Percentiles rank a stretch among this genome's conserved stretches.
Conservation (phyloP, 2,888 invertebrate genomes). For the Lasioglossum leucozonium region DNA sequence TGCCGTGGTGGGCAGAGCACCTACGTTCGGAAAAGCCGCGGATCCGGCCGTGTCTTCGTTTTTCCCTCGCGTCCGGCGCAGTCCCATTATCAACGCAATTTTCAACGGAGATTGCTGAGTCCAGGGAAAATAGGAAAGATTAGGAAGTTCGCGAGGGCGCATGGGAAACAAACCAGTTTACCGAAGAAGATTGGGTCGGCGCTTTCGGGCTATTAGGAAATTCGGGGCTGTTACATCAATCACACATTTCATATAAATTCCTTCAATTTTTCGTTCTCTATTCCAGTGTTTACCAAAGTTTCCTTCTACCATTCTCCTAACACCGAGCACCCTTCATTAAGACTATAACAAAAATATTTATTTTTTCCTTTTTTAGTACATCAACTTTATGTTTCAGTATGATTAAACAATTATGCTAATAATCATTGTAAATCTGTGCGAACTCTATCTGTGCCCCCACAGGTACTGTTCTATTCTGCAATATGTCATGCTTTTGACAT, state of each 20-base stretch:
- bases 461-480: too few species aligned
- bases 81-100: slow-evolving; percentile 46
- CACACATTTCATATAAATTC: neutral
- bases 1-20: neutral
- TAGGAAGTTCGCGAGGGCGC: neutral
- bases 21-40: slow-evolving; percentile 27
- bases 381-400: too few species aligned
- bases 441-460: too few species aligned
- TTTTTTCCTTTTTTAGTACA: too few species aligned
- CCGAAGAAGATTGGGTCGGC: neutral
- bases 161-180: slow-evolving; percentile 4
- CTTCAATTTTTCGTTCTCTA: neutral
- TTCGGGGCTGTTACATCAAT: neutral
- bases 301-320: too few species aligned
- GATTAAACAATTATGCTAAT: too few species aligned
- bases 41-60: slow-evolving; percentile 29
- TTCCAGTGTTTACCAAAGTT: too few species aligned
- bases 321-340: too few species aligned
- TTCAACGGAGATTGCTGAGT: slow-evolving; percentile 39
- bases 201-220: neutral
- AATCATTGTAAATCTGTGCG: too few species aligned
- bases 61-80: slow-evolving; percentile 2
- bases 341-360: too few species aligned
- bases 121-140: slow-evolving; percentile 34
- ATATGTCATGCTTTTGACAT: too few species aligned